phyloP scores from a whole-genome alignment of 1,140 invertebrate genomes.

The Apis laboriosa region DNA sequence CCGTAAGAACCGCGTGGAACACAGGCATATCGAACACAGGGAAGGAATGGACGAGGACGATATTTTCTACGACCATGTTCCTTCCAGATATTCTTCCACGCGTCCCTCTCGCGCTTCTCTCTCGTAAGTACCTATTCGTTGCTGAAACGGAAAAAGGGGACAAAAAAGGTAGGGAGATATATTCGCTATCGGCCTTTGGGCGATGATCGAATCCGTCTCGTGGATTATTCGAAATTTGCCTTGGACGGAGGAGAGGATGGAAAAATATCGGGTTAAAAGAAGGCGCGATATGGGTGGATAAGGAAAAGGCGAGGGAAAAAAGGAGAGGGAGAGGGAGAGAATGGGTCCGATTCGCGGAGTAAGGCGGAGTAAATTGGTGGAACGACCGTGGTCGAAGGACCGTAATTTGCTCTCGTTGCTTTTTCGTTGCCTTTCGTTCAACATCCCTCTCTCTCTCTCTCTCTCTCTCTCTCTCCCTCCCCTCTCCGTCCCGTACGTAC shows the following conservation, averaged over 20 bases:
- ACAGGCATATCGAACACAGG: conserved; percentile 16
- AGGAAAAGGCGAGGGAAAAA: neutral
- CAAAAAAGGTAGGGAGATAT: neutral
- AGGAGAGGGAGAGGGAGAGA: neutral
- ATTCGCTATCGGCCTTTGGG: neutral
- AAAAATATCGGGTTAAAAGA: neutral
- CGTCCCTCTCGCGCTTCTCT: neutral
- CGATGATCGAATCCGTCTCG: neutral
- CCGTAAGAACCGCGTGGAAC: conserved; percentile 46
- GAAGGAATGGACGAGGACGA: conserved; percentile 60
- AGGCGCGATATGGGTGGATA: too few relatives aligned
- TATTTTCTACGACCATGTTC: conserved; percentile 42
- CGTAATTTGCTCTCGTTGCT: neutral
- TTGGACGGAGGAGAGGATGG: too few relatives aligned
- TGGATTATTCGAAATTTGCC: neutral
- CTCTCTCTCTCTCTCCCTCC: too few relatives aligned
- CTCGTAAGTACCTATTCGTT: neutral
- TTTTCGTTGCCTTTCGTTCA: neutral
- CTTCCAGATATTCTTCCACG: conserved; percentile 10
- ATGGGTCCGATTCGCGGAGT: neutral
- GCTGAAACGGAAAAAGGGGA: too few relatives aligned
- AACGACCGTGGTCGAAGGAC: neutral
- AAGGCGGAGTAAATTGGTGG: neutral
- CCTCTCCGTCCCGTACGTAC: neutral
- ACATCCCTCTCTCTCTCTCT: too few relatives aligned